phyloP scores from a whole-genome alignment of 2,888 invertebrate genomes.

The Protophormia terraenovae region DNA sequence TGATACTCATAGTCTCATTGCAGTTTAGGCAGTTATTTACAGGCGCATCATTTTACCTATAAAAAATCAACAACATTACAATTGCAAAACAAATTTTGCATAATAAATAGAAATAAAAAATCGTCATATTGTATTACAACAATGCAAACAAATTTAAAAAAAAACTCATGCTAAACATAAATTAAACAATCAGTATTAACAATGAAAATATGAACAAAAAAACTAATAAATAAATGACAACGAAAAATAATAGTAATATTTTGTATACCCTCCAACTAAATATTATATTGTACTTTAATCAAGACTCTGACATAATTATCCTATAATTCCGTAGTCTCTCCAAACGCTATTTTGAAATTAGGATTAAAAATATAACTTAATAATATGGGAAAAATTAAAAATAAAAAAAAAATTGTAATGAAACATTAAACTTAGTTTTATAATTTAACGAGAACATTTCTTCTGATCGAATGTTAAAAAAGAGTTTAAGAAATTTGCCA shows the following conservation, averaged over 20 bases:
- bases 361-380: too few species aligned
- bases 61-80: slow-evolving; percentile 53
- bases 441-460: too few species aligned
- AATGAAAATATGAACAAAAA: slow-evolving; percentile 64
- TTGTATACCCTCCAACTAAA: not conserved
- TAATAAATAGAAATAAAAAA: slow-evolving; percentile 53
- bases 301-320: too few species aligned
- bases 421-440: too few species aligned
- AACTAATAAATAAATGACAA: slow-evolving; percentile 36
- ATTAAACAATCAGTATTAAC: slow-evolving; percentile 59
- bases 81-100: slow-evolving; percentile 66
- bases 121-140: slow-evolving; percentile 20
- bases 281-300: too few species aligned
- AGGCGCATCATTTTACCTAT: slow-evolving; percentile 61
- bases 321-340: too few species aligned
- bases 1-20: slow-evolving; percentile 40
- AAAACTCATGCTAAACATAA: slow-evolving; percentile 46
- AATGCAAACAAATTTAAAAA: slow-evolving; percentile 24
- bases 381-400: too few species aligned
- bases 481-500: too few species aligned
- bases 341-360: too few species aligned
- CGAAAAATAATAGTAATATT: slow-evolving; percentile 14
- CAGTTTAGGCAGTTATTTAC: slow-evolving; percentile 50
- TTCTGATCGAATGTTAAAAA: too few species aligned
- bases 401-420: too few species aligned